phyloP scores from a whole-genome alignment of 2,113 vertebrate species.

The Phainopepla nitens region DNA sequence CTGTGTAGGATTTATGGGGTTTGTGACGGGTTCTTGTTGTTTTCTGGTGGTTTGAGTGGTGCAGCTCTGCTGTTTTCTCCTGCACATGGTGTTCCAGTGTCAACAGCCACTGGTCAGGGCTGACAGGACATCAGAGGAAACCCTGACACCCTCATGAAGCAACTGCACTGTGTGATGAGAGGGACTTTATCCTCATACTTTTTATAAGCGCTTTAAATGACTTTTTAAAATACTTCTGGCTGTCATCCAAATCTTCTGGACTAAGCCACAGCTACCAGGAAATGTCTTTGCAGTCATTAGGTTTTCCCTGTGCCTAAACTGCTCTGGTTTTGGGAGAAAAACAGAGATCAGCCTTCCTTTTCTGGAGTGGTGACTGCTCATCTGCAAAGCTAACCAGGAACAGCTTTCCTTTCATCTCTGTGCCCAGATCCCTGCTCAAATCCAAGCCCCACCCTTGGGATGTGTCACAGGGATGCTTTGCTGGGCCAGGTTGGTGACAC shows the following conservation, averaged over 20 bases:
- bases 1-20: not conserved
- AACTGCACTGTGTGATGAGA: not conserved
- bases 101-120: not conserved
- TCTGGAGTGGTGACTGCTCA: not conserved
- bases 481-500: not conserved
- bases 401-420: not conserved
- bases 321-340: not conserved
- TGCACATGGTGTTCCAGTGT: not conserved
- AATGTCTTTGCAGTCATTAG: not conserved
- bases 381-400: not conserved
- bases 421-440: not conserved
- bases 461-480: not conserved
- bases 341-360: not conserved
- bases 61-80: not conserved
- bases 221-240: not conserved
- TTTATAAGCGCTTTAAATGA: not conserved
- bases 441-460: rapidly evolving
- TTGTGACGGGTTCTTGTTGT: not conserved
- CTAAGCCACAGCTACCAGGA: not conserved
- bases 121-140: not conserved
- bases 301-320: not conserved
- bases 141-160: not conserved
- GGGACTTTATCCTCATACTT: not conserved
- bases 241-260: not conserved
- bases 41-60: not conserved